phyloP scores from a whole-genome alignment of 1,140 invertebrate genomes.

The Orchesella cincta region DNA sequence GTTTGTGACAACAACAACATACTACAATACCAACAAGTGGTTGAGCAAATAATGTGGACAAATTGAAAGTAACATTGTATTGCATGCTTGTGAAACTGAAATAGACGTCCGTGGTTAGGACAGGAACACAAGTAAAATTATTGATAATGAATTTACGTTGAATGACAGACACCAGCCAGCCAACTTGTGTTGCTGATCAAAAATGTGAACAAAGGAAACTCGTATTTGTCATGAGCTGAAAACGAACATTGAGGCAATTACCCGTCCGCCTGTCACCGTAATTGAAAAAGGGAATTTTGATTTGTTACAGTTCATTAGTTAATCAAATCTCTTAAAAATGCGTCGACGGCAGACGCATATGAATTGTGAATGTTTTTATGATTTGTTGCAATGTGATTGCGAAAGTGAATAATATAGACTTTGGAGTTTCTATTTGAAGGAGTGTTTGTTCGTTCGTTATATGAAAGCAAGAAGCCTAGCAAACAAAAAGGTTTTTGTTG shows the following conservation, averaged over 20 bases:
- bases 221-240: background rate
- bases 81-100: too few species aligned
- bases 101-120: too few species aligned
- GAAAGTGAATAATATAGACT: background rate
- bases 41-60: too few species aligned
- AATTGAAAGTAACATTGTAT: too few species aligned
- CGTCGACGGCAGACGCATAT: background rate
- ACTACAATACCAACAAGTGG: too few species aligned
- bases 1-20: too few species aligned
- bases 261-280: slow-evolving; percentile 10
- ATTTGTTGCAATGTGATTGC: background rate
- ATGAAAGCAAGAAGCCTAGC: background rate
- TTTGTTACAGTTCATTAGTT: slow-evolving; percentile 27
- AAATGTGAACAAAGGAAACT: background rate
- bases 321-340: slow-evolving; percentile 17
- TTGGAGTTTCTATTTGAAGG: background rate
- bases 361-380: background rate
- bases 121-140: too few species aligned
- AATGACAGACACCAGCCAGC: too few species aligned
- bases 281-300: slow-evolving; percentile 31
- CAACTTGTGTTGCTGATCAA: too few species aligned
- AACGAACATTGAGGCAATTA: background rate
- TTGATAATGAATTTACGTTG: too few species aligned
- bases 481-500: background rate
- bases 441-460: background rate